Evolutionary conservation across 2,113 vertebrate species (phyloP), one percentile per base, ranked within the genome.

Genomic region (Passer domesticus): DNA sequence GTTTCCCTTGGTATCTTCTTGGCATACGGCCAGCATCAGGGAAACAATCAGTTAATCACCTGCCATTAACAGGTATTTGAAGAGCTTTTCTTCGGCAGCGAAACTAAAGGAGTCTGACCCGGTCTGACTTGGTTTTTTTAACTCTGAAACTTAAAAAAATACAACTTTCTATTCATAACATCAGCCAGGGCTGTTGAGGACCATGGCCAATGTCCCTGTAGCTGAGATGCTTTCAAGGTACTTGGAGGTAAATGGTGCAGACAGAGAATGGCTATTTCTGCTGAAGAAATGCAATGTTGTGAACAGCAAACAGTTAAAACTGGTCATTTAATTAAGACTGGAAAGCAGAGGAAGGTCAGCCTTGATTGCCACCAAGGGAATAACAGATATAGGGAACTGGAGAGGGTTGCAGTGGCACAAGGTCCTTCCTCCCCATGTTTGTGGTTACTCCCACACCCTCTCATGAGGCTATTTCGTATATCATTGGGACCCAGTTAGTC

Each of bases 181-280:
- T n/a, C 8, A 2, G 7, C 5, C 63, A 50, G 30, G 25, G 25
- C 47, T 84, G 16, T 30, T 80, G n/a, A 31, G 59, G 49, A 59
- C 70, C 43, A 63, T 4, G 1, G 27, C 19, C 35, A 60, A 37
- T 60, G 23, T 37, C 58, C 58, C n/a, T 59, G n/a, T 14, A 59
- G 22, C 37, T 59, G 75, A 14, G 79, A 58, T 88, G 63, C 43
- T 88, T 70, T 93, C 6, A 5, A 58, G 83, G 75, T 82, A 64
- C 28, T 24, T 4, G 1, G 33, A 55, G 33, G 27, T n/a, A 41
- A 72, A 31, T 1, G 2, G 15, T 3, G 0, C 10, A 47, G 80
- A 46, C 35, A 19, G 9, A 69, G 19, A 62, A 67, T 23, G 25
- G 19, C n/a, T 46, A 1, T 67, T 91, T 72, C n/a, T 67, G 69